Evolutionary conservation across 2,797 vertebrate species (phyloP).

Genomic region (Dendrocincla fuliginosa): DNA sequence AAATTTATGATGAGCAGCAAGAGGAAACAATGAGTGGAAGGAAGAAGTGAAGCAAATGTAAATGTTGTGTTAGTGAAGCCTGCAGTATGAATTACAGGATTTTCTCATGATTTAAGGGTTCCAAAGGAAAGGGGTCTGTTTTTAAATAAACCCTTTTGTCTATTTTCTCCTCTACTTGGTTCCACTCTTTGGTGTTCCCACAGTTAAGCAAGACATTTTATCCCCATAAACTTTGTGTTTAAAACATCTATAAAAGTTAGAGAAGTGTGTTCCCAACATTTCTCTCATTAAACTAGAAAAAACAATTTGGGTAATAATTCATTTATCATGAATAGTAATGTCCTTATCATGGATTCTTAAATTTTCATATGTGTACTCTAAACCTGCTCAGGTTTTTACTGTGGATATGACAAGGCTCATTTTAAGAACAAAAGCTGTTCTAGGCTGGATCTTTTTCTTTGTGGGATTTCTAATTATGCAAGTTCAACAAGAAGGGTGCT

Average conservation of each 20-base stretch:
- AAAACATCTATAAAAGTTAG: background rate
- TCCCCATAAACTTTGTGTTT: background rate
- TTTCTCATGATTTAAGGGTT: background rate
- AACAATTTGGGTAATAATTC: background rate
- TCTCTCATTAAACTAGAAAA: background rate
- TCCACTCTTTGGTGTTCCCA: background rate
- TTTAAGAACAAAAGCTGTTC: background rate
- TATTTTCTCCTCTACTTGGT: background rate
- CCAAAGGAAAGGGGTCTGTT: background rate
- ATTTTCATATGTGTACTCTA: background rate
- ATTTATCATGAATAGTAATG: background rate
- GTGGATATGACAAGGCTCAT: background rate
- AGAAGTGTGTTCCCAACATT: background rate
- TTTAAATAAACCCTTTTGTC: background rate
- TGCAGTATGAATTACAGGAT: background rate
- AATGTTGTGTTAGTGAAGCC: background rate
- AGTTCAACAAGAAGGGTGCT: background rate
- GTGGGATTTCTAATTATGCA: background rate
- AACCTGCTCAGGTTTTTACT: background rate
- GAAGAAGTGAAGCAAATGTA: background rate
- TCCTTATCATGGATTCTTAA: background rate
- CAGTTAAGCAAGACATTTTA: background rate
- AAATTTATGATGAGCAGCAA: background rate
- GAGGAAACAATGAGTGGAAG: background rate
- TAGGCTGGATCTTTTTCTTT: background rate